phyloP scores from a whole-genome alignment of 2,113 vertebrate genomes.

The Jaculus jaculus region DNA sequence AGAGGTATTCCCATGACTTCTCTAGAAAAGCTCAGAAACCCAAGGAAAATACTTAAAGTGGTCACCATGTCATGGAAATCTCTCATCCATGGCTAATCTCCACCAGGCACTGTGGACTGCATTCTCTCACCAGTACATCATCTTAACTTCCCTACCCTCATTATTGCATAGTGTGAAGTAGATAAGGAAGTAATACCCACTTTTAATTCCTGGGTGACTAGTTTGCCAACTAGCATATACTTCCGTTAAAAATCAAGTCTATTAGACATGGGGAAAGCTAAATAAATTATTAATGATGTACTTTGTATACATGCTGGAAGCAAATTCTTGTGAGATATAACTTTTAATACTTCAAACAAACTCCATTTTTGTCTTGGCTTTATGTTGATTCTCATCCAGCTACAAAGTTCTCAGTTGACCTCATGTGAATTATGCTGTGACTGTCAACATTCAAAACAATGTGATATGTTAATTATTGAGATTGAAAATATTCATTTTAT shows the following conservation, averaged over 20 bases:
- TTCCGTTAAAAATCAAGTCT: not conserved
- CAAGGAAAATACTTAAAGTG: not conserved
- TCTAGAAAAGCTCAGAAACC: not conserved
- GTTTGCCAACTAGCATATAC: not conserved
- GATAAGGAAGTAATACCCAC: not conserved
- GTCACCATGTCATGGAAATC: not conserved
- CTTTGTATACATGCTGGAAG: not conserved
- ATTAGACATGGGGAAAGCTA: not conserved
- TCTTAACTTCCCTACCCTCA: not conserved
- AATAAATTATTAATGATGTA: not conserved
- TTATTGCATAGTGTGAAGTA: not conserved
- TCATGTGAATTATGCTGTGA: not conserved
- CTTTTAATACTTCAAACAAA: not conserved
- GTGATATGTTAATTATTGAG: not conserved
- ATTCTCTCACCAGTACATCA: not conserved
- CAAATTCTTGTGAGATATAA: not conserved
- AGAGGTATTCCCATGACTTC: not conserved
- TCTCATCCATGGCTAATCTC: not conserved
- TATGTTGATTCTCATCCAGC: not conserved
- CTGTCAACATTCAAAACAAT: not conserved
- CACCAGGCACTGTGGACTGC: not conserved
- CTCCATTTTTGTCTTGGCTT: not conserved
- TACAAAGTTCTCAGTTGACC: not conserved
- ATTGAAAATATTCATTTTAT: not conserved
- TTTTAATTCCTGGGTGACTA: not conserved